Evolutionary conservation across 2,797 vertebrate species (phyloP).

Genomic region (Falco naumanni): DNA sequence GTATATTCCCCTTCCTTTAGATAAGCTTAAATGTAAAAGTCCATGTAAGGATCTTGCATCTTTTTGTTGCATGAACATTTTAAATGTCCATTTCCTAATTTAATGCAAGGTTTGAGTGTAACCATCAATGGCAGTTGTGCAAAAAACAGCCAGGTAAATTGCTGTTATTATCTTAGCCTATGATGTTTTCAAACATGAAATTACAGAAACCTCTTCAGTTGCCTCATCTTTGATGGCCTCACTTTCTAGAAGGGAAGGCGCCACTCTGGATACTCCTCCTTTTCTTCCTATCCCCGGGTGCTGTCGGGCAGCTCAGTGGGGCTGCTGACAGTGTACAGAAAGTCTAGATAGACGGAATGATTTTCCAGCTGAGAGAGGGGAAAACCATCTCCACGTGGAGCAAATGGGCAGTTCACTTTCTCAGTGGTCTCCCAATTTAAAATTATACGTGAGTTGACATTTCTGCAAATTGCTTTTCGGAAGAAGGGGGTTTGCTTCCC

Average conservation of each 20-base stretch:
- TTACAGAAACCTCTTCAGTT: not conserved
- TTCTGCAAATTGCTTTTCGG: not conserved
- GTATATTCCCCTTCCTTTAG: not conserved
- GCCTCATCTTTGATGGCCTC: not conserved
- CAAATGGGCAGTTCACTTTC: not conserved
- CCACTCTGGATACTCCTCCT: not conserved
- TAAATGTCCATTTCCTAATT: not conserved
- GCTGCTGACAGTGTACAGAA: not conserved
- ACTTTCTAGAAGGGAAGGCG: not conserved
- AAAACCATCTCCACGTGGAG: not conserved
- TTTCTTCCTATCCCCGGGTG: not conserved
- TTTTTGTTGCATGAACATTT: not conserved
- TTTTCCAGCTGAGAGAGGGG: not conserved
- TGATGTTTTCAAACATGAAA: not conserved
- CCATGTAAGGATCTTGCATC: not conserved
- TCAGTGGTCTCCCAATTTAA: not conserved
- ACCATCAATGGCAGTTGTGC: not conserved
- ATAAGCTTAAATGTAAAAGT: not conserved
- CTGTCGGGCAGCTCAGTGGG: not conserved
- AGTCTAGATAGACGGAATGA: not conserved
- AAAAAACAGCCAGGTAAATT: not conserved
- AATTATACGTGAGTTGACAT: not conserved
- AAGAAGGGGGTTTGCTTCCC: not conserved
- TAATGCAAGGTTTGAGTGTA: not conserved
- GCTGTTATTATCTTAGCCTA: not conserved